Percentiles rank a stretch among this genome's conserved stretches.
These are phyloP conservation scores for Novumbra hubbsi DNA, from an alignment of 2,797 vertebrate species.

Conservation along the genomic window DNA sequence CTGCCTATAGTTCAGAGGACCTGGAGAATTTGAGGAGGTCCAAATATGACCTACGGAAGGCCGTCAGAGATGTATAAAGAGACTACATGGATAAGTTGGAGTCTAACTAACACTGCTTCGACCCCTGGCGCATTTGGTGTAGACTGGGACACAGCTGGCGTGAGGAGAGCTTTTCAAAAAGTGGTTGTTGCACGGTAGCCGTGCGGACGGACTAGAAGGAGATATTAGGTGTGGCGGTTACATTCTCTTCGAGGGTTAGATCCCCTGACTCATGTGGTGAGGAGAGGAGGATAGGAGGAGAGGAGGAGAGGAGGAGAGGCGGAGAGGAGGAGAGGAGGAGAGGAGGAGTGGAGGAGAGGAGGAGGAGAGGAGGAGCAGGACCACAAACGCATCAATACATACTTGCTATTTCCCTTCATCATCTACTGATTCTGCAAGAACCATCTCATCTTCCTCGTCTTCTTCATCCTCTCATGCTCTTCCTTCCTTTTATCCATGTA, in stretches of 20 bases:
- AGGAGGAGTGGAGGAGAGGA: not conserved
- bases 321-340: not conserved
- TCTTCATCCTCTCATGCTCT: not conserved
- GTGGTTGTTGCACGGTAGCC: conserved; percentile 9
- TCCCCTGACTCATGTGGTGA: conserved; percentile 32
- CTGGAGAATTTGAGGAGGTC: too few species aligned
- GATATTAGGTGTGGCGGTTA: conserved; percentile 41
- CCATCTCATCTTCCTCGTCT: not conserved
- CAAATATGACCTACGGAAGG: too few species aligned
- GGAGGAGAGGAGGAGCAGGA: not conserved
- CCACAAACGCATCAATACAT: not conserved
- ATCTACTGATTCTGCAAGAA: not conserved
- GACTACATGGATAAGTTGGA: too few species aligned
- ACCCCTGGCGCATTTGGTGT: too few species aligned
- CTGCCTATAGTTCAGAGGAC: too few species aligned
- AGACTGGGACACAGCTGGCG: too few species aligned
- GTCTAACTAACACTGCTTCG: too few species aligned
- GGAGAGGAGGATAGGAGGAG: not conserved
- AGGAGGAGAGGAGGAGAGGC: not conserved
- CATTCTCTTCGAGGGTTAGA: conserved; percentile 32
- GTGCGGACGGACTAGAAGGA: conserved; percentile 5
- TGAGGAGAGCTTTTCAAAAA: too few species aligned
- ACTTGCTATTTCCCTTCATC: not conserved
- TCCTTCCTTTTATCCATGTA: not conserved
- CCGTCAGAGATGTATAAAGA: too few species aligned